Conservation (phyloP, 2,113 vertebrate genomes). For the Progne subis region DNA sequence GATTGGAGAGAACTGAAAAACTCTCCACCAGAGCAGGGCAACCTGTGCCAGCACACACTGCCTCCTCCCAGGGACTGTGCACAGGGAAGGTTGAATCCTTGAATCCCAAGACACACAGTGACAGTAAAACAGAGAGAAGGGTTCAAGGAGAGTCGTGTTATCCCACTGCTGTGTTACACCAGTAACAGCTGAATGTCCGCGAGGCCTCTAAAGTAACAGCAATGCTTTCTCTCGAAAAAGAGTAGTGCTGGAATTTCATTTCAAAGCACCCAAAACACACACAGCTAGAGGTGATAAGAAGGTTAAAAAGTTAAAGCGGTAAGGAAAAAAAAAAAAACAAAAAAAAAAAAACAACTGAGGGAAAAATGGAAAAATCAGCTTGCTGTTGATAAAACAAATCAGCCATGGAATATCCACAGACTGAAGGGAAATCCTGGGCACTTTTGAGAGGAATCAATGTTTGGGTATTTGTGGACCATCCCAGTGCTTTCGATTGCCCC, state of each 20-base stretch:
- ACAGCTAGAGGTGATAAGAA: background rate
- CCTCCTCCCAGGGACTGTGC: background rate
- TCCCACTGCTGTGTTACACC: background rate
- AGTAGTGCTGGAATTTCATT: background rate
- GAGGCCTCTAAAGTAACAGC: background rate
- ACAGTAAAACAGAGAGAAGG: background rate
- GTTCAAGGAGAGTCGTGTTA: background rate
- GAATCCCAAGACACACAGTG: background rate
- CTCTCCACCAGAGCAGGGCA: background rate
- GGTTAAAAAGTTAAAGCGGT: background rate
- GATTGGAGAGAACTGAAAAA: background rate
- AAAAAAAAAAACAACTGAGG: background rate
- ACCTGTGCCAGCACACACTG: background rate
- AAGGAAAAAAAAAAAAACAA: background rate
- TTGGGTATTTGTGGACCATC: background rate
- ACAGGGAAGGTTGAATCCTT: background rate
- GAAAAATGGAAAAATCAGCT: background rate
- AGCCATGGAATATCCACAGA: background rate
- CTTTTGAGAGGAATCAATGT: background rate
- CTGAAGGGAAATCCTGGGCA: background rate
- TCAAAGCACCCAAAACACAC: background rate
- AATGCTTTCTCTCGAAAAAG: background rate
- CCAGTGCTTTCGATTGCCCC: accelerated
- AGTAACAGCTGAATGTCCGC: background rate
- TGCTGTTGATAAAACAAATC: background rate